phyloP scores from a whole-genome alignment of 2,797 vertebrate species.

The Chiroxiphia lanceolata region DNA sequence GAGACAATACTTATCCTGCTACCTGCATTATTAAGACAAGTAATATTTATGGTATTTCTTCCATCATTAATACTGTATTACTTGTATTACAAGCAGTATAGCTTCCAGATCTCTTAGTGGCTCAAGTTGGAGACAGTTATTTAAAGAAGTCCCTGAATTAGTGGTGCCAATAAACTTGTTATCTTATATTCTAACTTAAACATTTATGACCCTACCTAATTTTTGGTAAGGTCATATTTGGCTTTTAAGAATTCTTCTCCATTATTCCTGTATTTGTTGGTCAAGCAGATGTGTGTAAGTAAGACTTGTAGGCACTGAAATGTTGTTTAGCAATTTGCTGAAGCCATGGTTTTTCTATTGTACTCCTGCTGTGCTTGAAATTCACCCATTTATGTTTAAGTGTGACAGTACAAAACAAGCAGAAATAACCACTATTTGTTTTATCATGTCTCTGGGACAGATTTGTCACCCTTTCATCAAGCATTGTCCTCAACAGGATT shows the following conservation, averaged over 20 bases:
- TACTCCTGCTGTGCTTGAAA: conserved; percentile 33
- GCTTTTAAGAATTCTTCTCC: neutral
- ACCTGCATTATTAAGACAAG: neutral
- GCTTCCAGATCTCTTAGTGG: neutral
- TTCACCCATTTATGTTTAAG: conserved; percentile 16
- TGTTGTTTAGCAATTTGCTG: conserved; percentile 13
- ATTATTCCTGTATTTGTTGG: neutral
- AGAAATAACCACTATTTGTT: conserved; percentile 8
- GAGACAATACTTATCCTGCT: neutral
- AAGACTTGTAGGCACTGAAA: neutral
- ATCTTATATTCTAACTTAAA: neutral
- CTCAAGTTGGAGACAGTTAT: neutral
- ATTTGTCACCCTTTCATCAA: conserved; percentile 28
- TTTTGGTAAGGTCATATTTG: no score
- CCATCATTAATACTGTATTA: neutral
- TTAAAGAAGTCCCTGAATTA: neutral
- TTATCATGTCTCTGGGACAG: neutral
- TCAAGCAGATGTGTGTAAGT: neutral
- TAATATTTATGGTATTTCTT: neutral
- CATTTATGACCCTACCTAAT: neutral
- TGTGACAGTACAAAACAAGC: neutral
- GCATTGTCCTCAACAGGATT: neutral
- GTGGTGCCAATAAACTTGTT: neutral
- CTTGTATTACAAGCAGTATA: neutral
- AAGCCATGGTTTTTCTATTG: neutral